phyloP scores from a whole-genome alignment of 64 coral and sea anemone genomes.

The Exaiptasia diaphana region DNA sequence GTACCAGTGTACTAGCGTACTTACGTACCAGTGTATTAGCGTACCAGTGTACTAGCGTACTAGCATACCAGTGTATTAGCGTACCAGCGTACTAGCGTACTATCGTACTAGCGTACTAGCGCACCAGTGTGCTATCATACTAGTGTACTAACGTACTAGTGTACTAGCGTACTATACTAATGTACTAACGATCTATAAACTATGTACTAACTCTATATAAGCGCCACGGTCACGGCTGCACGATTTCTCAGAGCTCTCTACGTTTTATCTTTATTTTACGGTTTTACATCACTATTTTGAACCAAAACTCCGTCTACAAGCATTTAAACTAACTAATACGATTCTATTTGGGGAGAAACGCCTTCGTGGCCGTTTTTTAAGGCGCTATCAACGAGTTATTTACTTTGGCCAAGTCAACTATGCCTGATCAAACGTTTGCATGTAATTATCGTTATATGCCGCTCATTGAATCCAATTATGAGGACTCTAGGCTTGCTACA shows the following conservation, averaged over 20 bases:
- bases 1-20: no score
- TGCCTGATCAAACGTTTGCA: not conserved
- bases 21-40: no score
- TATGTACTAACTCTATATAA: no score
- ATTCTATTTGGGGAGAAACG: not conserved
- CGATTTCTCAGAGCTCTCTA: not conserved
- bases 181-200: no score
- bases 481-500: not conserved
- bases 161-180: no score
- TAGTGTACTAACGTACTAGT: no score
- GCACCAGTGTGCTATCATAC: no score
- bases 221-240: not conserved
- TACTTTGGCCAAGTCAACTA: not conserved
- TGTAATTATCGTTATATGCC: not conserved
- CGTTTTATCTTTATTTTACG: not conserved
- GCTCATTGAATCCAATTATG: not conserved
- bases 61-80: no score
- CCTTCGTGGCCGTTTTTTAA: not conserved
- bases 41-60: no score
- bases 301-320: not conserved
- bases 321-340: not conserved
- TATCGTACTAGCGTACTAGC: no score
- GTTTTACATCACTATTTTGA: not conserved
- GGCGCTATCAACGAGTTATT: not conserved
- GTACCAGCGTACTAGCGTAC: no score